phyloP scores from a whole-genome alignment of 2,113 vertebrate genomes.

The Erythrolamprus reginae region DNA sequence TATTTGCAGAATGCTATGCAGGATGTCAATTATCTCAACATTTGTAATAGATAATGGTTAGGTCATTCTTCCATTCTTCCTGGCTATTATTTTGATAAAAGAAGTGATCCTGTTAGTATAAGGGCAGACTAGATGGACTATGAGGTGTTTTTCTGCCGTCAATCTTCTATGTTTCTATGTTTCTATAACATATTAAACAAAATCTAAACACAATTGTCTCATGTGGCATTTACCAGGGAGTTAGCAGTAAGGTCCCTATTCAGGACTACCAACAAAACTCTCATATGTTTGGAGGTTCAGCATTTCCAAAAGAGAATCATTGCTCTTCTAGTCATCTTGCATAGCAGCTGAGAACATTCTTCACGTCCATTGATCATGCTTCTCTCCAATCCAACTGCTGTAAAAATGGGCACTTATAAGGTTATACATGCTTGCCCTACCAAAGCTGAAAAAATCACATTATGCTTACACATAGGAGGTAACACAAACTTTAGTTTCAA shows the following conservation, averaged over 20 bases:
- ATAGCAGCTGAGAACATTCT: background rate
- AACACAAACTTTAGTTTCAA: background rate
- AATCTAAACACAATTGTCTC: background rate
- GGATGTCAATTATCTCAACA: background rate
- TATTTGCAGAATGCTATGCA: background rate
- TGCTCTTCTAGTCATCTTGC: background rate
- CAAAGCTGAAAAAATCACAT: background rate
- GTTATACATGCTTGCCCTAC: background rate
- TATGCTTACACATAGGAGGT: background rate
- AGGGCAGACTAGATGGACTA: no score
- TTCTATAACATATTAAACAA: background rate
- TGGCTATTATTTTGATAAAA: background rate
- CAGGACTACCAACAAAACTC: background rate
- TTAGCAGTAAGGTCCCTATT: background rate
- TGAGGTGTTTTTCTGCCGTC: no score
- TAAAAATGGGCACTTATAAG: background rate
- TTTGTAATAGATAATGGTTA: background rate
- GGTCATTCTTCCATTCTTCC: background rate
- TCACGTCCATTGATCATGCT: background rate
- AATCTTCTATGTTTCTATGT: no score
- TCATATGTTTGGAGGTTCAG: background rate
- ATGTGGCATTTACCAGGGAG: background rate
- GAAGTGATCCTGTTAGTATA: background rate
- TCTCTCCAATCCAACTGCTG: background rate
- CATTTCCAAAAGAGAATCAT: background rate